Conservation (phyloP, 2,888 invertebrate genomes). For the Euproctis similis region DNA sequence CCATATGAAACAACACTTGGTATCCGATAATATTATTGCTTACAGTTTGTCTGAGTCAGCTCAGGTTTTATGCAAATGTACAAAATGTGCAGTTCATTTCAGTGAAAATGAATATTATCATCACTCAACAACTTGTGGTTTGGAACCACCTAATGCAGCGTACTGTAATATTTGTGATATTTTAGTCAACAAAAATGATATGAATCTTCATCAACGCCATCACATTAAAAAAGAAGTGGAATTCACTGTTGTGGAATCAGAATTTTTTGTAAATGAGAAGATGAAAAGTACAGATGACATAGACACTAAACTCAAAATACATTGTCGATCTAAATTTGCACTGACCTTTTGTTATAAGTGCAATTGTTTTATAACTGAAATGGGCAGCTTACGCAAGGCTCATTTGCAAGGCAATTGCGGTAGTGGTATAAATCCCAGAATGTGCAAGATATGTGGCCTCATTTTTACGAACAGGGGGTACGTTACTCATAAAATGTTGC, state of each 20-base stretch:
- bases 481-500: conserved; percentile 32
- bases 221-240: conserved; percentile 24
- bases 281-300: background rate
- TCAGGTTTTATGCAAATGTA: conserved; percentile 41
- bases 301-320: background rate
- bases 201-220: conserved; percentile 22
- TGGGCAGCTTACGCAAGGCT: conserved; percentile 17
- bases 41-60: conserved; percentile 28
- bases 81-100: conserved; percentile 45
- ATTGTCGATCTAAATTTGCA: conserved; percentile 11
- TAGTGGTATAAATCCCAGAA: conserved; percentile 20
- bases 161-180: conserved; percentile 48
- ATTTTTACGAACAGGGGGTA: conserved; percentile 31
- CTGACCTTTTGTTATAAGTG: conserved; percentile 41
- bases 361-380: conserved; percentile 35
- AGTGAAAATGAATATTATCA: conserved; percentile 33
- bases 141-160: conserved; percentile 23
- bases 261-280: conserved; percentile 8
- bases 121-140: conserved; percentile 37
- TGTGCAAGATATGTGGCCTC: conserved; percentile 48
- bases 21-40: conserved; percentile 30
- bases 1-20: conserved; percentile 44
- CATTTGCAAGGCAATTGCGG: conserved; percentile 34
- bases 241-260: conserved; percentile 26
- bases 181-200: conserved; percentile 33